These are phyloP conservation scores for Leptinotarsa tumamoca DNA, from an alignment of 2,888 invertebrate genomes.

Conservation along the genomic window DNA sequence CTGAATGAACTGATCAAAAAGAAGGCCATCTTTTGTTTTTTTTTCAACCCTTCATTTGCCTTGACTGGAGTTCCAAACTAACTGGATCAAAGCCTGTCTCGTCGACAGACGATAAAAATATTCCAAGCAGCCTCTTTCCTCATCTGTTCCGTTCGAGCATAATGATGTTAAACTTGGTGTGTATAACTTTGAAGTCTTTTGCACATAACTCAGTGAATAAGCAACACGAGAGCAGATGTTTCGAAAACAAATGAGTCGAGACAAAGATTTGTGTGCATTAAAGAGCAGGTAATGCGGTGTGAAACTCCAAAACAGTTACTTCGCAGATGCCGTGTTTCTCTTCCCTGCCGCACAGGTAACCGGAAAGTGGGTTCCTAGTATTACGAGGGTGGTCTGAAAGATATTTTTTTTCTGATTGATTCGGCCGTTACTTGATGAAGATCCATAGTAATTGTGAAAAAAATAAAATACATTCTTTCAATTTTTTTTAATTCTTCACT, in stretches of 20 bases:
- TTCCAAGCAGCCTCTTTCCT: neutral
- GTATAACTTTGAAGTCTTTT: conserved; percentile 2
- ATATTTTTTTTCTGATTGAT: no score
- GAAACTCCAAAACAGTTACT: conserved; percentile 43
- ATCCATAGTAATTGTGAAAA: no score
- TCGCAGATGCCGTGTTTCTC: conserved; percentile 31
- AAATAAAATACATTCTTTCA: no score
- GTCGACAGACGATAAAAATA: neutral
- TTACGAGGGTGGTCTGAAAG: neutral
- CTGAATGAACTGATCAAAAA: no score
- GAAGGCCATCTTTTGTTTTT: no score
- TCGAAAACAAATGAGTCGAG: conserved; percentile 37
- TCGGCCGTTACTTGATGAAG: no score
- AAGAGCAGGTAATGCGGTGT: conserved; percentile 45
- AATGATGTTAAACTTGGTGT: conserved; percentile 9
- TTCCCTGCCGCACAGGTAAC: conserved; percentile 44
- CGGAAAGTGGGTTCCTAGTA: conserved; percentile 35
- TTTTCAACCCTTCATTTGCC: no score
- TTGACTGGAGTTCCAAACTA: neutral
- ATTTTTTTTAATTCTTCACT: neutral
- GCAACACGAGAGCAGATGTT: conserved; percentile 37
- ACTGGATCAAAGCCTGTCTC: neutral
- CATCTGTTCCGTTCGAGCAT: neutral
- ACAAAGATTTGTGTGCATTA: conserved; percentile 39
- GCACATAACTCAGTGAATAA: conserved; percentile 21